Evolutionary conservation across 2,113 vertebrate species (phyloP).

Genomic region (Maccullochella peelii): DNA sequence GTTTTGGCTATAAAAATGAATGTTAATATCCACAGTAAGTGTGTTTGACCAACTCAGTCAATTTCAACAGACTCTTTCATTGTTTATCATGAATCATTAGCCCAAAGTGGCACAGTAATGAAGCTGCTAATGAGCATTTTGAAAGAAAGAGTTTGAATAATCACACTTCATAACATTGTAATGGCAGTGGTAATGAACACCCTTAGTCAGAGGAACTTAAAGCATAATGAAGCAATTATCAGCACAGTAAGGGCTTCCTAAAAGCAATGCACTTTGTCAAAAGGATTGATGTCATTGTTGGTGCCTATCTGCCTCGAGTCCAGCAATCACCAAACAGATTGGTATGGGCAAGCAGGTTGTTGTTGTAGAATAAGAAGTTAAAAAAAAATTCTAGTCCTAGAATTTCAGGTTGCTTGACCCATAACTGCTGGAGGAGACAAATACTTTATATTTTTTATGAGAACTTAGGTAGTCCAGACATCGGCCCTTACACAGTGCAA

Average conservation of each 20-base stretch:
- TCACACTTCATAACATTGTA: slow-evolving; percentile 1
- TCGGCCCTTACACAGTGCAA: neutral
- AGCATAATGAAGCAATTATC: slow-evolving; percentile 27
- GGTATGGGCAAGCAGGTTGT: slow-evolving; percentile 5
- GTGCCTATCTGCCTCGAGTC: neutral
- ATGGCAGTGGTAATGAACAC: slow-evolving; percentile 27
- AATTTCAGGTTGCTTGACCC: slow-evolving; percentile 49
- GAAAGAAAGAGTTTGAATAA: slow-evolving; percentile 6
- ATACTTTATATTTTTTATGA: slow-evolving; percentile 47
- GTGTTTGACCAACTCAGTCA: neutral
- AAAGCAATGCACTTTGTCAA: slow-evolving; percentile 16
- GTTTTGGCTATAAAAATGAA: neutral
- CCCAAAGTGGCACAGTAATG: neutral
- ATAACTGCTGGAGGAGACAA: slow-evolving; percentile 41
- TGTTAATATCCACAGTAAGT: slow-evolving; percentile 3
- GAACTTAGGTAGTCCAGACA: slow-evolving; percentile 29
- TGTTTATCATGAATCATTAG: slow-evolving; percentile 16
- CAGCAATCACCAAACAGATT: slow-evolving; percentile 25
- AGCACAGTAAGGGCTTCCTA: slow-evolving; percentile 12
- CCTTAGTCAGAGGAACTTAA: slow-evolving; percentile 5
- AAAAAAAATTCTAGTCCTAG: slow-evolving; percentile 18
- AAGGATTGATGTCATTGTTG: slow-evolving; percentile 16
- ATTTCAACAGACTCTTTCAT: slow-evolving; percentile 7
- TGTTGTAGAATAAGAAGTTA: slow-evolving; percentile 30
- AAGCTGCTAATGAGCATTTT: slow-evolving; percentile 22